Evolutionary conservation across 2,888 invertebrate genomes (phyloP).

Genomic region (Dastarcus helophoroides): DNA sequence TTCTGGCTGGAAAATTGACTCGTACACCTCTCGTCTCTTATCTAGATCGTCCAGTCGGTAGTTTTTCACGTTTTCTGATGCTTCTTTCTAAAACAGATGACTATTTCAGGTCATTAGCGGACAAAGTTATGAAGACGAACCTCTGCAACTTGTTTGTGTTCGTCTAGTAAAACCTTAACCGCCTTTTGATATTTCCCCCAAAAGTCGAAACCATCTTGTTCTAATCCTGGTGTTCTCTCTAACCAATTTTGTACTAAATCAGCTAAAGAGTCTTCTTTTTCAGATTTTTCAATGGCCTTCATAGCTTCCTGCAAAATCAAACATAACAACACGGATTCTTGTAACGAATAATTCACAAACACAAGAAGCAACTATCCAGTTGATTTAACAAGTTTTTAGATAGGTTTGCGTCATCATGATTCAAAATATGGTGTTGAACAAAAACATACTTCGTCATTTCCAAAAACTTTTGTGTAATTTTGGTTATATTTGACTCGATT

Average conservation of each 20-base stretch:
- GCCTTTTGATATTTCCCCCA: slow-evolving; percentile 81
- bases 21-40: slow-evolving; percentile 73
- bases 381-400: too few relatives aligned
- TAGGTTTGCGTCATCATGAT: too few relatives aligned
- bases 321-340: too few relatives aligned
- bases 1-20: slow-evolving; percentile 76
- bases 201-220: slow-evolving; percentile 77
- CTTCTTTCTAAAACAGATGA: slow-evolving; percentile 21
- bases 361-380: too few relatives aligned
- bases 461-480: slow-evolving; percentile 78
- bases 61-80: slow-evolving; percentile 35
- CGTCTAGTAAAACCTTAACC: slow-evolving; percentile 58
- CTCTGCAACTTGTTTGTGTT: slow-evolving; percentile 52
- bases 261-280: slow-evolving; percentile 74
- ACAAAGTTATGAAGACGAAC: slow-evolving; percentile 39
- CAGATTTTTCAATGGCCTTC: slow-evolving; percentile 51
- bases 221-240: slow-evolving; percentile 87
- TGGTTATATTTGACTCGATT: slow-evolving; percentile 89
- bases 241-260: slow-evolving; percentile 86
- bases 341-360: too few relatives aligned
- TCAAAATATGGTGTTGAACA: slow-evolving; percentile 1
- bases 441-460: slow-evolving; percentile 47
- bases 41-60: slow-evolving; percentile 63
- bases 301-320: slow-evolving; percentile 37
- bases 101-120: too few relatives aligned